Base-by-base conservation (phyloP, 2,888 invertebrate genomes). In the Drosophila merina region DNA sequence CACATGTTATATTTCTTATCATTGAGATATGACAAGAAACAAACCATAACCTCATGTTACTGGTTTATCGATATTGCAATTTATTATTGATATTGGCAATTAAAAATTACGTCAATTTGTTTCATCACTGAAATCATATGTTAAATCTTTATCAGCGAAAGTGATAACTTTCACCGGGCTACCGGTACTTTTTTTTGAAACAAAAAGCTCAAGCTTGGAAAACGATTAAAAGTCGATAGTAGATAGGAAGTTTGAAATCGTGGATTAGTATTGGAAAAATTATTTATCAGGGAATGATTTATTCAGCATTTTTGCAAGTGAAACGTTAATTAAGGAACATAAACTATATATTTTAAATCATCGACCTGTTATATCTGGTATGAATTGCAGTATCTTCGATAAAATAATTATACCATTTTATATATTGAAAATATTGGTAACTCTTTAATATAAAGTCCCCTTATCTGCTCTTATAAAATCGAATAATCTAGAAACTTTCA, bases 141-240 rank as follows among this genome's bases (percentile, higher is more conserved):
- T 6, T 42, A 42, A 14, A 8, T 14, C 14, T 8, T 9, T 9
- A 42, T 42, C 40, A 42, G 40, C 12, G 40, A 42, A 42, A 42
- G 40, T 20, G 20, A 10, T 7, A 7, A 42, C 40, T 42, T 42
- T 42, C 40, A 42, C 40, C 14, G 20, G 40, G 3, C 8, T 8
- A 42, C 40, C 40, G 40, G 40, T 42, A 42, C 40, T 42, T 42
- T 42, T 42, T 42, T 42, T 20, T 8, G 4, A 42, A 42, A 42
- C 4, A 14, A 14, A 38, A 12, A 38, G 12, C 14, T 4, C 40
- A 42, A 20, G 40, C 7, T 42, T 42, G 9, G 20, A 42, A 42
- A 42, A 9, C 20, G 40, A 4, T n/a, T 8, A 42, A 42, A 33
- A 42, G n/a, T 36, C n/a, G 12, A n/a, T n/a, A 36, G 36, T 1